Evolutionary conservation across 2,888 invertebrate species (phyloP).

Genomic region (Ceriagrion tenellum): DNA sequence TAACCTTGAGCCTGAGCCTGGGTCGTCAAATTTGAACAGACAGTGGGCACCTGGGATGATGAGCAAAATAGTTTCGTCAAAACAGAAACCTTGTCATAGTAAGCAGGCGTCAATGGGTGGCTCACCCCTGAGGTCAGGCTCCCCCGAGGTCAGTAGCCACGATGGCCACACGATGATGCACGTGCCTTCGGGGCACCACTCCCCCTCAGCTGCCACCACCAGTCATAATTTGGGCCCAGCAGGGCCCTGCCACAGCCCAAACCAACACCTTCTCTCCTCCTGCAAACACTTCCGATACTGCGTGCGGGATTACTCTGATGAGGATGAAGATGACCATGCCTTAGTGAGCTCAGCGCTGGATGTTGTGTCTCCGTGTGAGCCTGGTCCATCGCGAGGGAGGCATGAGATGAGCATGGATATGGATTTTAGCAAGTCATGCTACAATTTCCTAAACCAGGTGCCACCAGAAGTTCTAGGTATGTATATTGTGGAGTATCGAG

Average conservation of each 20-base stretch:
- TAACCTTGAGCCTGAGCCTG: neutral
- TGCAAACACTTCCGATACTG: neutral
- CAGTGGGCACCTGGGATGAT: neutral
- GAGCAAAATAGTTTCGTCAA: neutral
- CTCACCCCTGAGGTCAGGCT: neutral
- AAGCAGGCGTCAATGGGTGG: neutral
- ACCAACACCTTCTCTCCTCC: neutral
- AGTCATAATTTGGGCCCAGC: neutral
- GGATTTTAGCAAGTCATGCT: conserved; percentile 37
- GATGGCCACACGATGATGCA: neutral
- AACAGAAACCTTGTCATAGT: conserved; percentile 8
- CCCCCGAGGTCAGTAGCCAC: neutral
- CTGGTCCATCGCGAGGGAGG: conserved; percentile 20
- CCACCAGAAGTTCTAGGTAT: conserved; percentile 55
- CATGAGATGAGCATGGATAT: neutral
- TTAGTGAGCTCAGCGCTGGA: neutral
- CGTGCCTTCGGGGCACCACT: neutral
- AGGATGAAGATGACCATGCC: conserved; percentile 11
- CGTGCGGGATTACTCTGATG: neutral
- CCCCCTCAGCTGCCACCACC: neutral
- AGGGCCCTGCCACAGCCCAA: neutral
- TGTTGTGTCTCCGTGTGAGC: neutral
- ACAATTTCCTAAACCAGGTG: conserved; percentile 46
- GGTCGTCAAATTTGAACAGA: neutral
- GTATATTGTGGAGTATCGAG: neutral